Evolutionary conservation across 2,888 invertebrate species (phyloP), one percentile per base, ranked within the genome.

Genomic region (Dione juno): DNA sequence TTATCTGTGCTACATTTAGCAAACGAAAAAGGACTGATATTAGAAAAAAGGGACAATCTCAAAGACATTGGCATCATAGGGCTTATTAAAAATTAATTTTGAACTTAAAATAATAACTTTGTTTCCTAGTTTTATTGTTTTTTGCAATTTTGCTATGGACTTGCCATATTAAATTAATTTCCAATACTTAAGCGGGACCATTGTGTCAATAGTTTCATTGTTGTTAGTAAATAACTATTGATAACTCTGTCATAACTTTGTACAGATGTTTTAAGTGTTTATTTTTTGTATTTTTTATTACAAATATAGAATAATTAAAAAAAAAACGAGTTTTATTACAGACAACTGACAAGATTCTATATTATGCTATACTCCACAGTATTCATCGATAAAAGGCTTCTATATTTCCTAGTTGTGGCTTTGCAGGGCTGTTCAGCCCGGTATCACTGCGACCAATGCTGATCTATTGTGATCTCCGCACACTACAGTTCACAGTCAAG

Each of bases 1-100:
- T 95, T 97, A 35, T 96, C 97, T 0, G 91, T 98, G 19, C 90
- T 98, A 6, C 98, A 98, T 92, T 90, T 98, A 78, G 96, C 97
- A 3, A 98, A 98, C 83, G 98, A 98, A 82, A 95, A 96, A 79
- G 95, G 93, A 48, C 87, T 97, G 1, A 82, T 94, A 48, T 82
- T 96, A 35, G 89, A 93, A 76, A 94, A 94, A 67, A 86, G 87
- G 13, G 82, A 90, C 0, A 91, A 94, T 74, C 81, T 94, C 3
- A 88, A 92, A 70, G 95, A 96, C 82, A 93, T 95, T 71, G 84
- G 80, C 13, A 90, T 94, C 65, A 8, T 87, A 45, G 91, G 91
- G n/a, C 82, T 89, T 19, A 84, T 88, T 66, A 83, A 88, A 74
- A 53, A 71, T 19, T 66, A 67, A 53, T 35, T 69, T 71, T 50